Base-by-base conservation (phyloP, 2,888 invertebrate species). In the Lydus trimaculatus region DNA sequence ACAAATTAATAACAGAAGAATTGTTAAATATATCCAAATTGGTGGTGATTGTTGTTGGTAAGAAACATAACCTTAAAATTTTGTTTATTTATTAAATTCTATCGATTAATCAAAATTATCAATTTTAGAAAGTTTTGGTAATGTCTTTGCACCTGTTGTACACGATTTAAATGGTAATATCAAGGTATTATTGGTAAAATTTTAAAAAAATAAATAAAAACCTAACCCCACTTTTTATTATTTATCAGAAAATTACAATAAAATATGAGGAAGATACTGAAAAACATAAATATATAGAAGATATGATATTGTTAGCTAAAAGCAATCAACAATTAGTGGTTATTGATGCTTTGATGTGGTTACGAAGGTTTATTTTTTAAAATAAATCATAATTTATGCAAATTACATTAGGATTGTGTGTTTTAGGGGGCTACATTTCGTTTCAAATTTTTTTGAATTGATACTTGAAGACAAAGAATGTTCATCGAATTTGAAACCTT, bases 91-190 rank as follows among this genome's bases (percentile, higher is more conserved):
- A 20, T 9, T 3, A 20, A 20, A 48, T 20, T 11, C 3, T 9
- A 20, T 20, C 20, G 9, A 20, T 11, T 48, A 1, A 48, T 20
- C 5, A 8, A n/a, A 9, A 9, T 48, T 0, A n/a, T 66, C 60
- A 56, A 58, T 88, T 88, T 73, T 87, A 93, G 94, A 92, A 79
- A 88, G 89, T 75, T 90, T 94, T 81, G 94, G 94, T 63, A 91
- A 90, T 84, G 85, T 91, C 17, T 93, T 94, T 84, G 87, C 90
- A 59, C 92, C 93, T 31, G 91, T 94, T 52, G 91, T 90, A 78
- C 89, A 89, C 83, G 94, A 94, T 80, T 92, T 94, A 89, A 89
- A 90, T 85, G 91, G 91, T 77, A 94, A 94, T 84, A 90, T 94
- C 75, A 88, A 90, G 82, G 94, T 93, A 86, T 61, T 62, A 31